Conservation (phyloP, 2,797 vertebrate species). For the Erethizon dorsatum region DNA sequence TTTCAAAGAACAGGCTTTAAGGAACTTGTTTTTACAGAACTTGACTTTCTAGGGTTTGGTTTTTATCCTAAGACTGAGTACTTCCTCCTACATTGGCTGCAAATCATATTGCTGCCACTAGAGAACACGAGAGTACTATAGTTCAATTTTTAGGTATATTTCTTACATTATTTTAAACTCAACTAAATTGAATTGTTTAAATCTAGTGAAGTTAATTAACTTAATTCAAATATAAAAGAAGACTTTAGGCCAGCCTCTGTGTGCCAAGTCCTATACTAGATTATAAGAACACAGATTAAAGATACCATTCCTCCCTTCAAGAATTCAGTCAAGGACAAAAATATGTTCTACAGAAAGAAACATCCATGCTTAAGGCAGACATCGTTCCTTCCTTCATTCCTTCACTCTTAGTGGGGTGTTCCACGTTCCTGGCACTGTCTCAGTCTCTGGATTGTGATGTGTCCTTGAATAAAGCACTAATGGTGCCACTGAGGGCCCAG, state of each 20-base stretch:
- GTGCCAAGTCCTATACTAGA: neutral
- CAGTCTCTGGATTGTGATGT: neutral
- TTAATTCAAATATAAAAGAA: neutral
- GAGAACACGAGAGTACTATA: neutral
- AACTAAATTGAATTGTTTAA: neutral
- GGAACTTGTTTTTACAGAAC: neutral
- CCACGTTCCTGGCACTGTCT: neutral
- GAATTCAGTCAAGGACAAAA: neutral
- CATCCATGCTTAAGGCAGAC: neutral
- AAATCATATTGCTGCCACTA: neutral
- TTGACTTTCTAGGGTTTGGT: neutral
- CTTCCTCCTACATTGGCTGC: neutral
- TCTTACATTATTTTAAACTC: neutral
- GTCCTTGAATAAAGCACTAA: neutral
- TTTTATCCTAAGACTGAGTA: neutral
- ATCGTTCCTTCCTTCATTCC: neutral
- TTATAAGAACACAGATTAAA: neutral
- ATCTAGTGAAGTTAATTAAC: neutral
- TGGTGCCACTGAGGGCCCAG: rapidly evolving
- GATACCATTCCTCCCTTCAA: neutral
- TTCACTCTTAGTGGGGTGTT: neutral
- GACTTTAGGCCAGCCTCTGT: neutral
- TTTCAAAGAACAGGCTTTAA: neutral
- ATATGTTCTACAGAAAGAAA: neutral
- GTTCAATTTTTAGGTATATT: neutral